Evolutionary conservation across 64 coral and sea anemone genomes (phyloP).

Genomic region (Cladopsammia gracilis): DNA sequence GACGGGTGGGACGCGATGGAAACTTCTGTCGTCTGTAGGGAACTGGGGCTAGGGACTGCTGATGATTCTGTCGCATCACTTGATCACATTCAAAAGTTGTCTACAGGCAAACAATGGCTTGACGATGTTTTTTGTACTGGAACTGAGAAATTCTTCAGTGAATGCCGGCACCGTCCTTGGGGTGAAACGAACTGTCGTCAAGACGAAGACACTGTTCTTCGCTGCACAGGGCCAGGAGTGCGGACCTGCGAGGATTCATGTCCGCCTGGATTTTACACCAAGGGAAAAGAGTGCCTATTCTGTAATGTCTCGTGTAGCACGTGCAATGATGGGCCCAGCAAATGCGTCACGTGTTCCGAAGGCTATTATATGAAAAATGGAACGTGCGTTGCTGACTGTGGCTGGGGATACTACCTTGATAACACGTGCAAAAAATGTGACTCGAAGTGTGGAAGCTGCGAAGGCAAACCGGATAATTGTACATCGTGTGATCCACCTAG

Average conservation of each 20-base stretch:
- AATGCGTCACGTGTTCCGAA: constrained; percentile 26
- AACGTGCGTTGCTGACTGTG: constrained; percentile 67
- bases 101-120: constrained; percentile 63
- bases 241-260: constrained; percentile 44
- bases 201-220: constrained; percentile 59
- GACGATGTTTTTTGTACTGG: constrained; percentile 69
- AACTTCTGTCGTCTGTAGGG: constrained; percentile 66
- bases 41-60: constrained; percentile 3
- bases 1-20: constrained; percentile 77
- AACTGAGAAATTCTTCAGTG: constrained; percentile 13
- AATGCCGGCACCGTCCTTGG: constrained; percentile 53
- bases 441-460: constrained; percentile 49
- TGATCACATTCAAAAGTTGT: neutral
- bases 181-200: constrained; percentile 60
- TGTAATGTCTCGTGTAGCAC: constrained; percentile 52
- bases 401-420: constrained; percentile 50
- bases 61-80: neutral
- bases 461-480: neutral
- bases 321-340: constrained; percentile 29
- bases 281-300: constrained; percentile 26
- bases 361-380: constrained; percentile 56
- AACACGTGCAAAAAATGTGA: constrained; percentile 48
- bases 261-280: constrained; percentile 38
- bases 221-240: constrained; percentile 66
- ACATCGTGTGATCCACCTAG: constrained; percentile 28